These are phyloP conservation scores for Hydraecia micacea DNA, from an alignment of 2,888 invertebrate genomes.

Conservation along the genomic window DNA sequence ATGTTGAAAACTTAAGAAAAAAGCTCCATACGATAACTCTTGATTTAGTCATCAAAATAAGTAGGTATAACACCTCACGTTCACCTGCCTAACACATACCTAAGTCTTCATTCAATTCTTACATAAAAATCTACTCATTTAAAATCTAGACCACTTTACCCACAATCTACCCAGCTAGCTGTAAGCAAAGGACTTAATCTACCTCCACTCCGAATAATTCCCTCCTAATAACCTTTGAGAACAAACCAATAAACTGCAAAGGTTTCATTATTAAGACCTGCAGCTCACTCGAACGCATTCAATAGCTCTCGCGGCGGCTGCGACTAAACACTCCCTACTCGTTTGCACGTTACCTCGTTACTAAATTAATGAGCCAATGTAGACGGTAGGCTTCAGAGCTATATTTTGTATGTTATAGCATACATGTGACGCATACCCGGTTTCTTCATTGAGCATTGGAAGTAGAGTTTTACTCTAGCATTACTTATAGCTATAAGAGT, in stretches of 20 bases:
- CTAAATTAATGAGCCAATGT: conserved; percentile 45
- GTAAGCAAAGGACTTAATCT: not conserved
- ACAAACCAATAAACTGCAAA: conserved; percentile 15
- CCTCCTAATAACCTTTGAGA: not conserved
- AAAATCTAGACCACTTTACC: not conserved
- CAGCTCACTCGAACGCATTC: conserved; percentile 19
- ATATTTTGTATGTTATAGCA: not conserved
- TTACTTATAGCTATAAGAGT: not conserved
- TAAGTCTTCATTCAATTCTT: not conserved
- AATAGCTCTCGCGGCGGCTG: conserved; percentile 26
- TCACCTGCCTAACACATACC: too few relatives aligned
- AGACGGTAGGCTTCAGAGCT: conserved; percentile 18
- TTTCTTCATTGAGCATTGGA: not conserved
- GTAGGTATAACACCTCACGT: not conserved
- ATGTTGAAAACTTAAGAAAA: not conserved
- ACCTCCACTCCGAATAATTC: not conserved
- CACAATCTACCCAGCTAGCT: not conserved
- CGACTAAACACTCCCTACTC: conserved; percentile 33
- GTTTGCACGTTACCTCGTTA: conserved; percentile 42
- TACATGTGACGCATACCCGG: not conserved
- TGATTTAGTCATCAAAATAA: not conserved
- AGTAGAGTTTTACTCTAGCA: not conserved
- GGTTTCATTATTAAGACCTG: conserved; percentile 10
- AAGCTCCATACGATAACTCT: not conserved
- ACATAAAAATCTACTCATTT: not conserved